Evolutionary conservation across 2,113 vertebrate genomes (phyloP), one percentile per base, ranked within the genome.

Genomic region (Empidonax alnorum): DNA sequence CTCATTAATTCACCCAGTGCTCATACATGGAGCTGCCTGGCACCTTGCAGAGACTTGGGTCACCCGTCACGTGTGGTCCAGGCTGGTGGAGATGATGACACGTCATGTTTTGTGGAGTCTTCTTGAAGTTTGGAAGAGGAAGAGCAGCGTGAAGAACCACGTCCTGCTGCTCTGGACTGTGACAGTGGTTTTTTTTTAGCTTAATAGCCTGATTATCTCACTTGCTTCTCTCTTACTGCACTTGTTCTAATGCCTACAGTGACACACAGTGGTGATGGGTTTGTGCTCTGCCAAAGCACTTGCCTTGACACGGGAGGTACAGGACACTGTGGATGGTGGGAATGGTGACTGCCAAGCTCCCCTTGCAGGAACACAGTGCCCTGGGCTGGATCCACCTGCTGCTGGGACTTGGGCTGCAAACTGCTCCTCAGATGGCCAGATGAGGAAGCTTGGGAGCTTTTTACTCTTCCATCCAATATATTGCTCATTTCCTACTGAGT

Each of bases 191-290:
- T 16, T 35, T 35, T 16, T 17, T n/a, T 42, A 21, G 21, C 21
- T 82, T 53, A 42, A 87, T 22, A 83, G 49, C 50, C 72, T 10
- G 11, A 50, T 67, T 47, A 78, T 67, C 87, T 73, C 71, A 2
- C 33, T 52, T 69, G 80, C 72, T 86, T 74, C 81, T 22, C 35
- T 87, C 75, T 55, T 63, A 5, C 44, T 59, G 50, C 41, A 65
- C 46, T 52, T 79, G 93, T 97, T 97, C 49, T 25, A 95, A 56
- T 97, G 96, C 96, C 90, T 97, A 88, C 88, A 97, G 96, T 97
- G 96, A 96, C 96, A 97, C 96, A 96, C 94, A 97, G 96, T 96
- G 96, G 96, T 90, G 95, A 84, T 46, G 88, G 77, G 90, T 46
- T 76, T 93, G 85, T 86, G 88, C 87, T n/a, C 75, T 95, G 95